Base-by-base conservation (phyloP, 2,113 vertebrate genomes). In the Caretta caretta region DNA sequence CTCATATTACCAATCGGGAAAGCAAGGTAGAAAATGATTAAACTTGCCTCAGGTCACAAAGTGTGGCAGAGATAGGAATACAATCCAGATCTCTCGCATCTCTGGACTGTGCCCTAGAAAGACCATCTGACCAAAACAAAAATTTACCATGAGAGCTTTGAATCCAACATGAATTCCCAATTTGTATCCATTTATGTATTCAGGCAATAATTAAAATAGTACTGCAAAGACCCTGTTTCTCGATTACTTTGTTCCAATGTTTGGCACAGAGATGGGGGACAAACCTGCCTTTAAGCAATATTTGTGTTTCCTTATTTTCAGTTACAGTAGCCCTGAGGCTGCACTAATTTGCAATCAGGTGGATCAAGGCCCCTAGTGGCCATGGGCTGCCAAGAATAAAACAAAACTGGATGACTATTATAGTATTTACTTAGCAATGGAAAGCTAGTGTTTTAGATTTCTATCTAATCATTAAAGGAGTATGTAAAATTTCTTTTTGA, bases 401-500 rank as follows among this genome's bases (percentile, higher is more conserved):
- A 14, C 46, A 82, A 56, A 42, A 2, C 8, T 6, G 22, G 4
- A 12, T 80, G 48, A 1, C 35, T 82, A 3, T 62, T 65, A 14
- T 46, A 46, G 10, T 31, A 4, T 19, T 22, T 79, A 6, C n/a
- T 83, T 86, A 8, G 29, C 16, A 51, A 13, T 48, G 38, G n/a
- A 72, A 86, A 80, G 42, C 13, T 57, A 42, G 8, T 50, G 10
- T 81, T 82, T n/a, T 59, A 25, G 69, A 53, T 24, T 80, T 59
- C n/a, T 50, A 3, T 72, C 3, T 57, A 20, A 38, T 50, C 24
- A 27, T 76, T 69, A 53, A 31, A 14, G 24, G 17, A 10, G 11
- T 86, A 72, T 31, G 46, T 79, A 79, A 84, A 78, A 86, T 90
- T 88, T 38, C 16, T 84, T 75, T 93, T 53, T 65, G 20, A 46